A percentile compares a stretch with the other conserved stretches of the same genome.
phyloP scores from a whole-genome alignment of 92 coral and sea anemone genomes.

The Micromussa lordhowensis region DNA sequence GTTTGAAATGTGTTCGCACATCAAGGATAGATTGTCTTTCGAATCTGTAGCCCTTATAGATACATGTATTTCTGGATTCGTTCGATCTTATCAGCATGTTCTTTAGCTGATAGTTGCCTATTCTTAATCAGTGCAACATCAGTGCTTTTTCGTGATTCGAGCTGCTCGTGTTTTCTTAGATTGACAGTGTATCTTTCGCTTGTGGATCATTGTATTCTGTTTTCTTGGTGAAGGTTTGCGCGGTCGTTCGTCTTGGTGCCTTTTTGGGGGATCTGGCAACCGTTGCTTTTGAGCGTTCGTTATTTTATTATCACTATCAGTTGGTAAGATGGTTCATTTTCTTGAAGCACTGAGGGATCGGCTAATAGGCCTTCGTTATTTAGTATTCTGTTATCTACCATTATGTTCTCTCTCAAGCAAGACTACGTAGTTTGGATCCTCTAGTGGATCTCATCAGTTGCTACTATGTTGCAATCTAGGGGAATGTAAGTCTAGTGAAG shows the following conservation, averaged over 20 bases:
- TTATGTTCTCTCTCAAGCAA: background rate
- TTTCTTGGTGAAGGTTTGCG: background rate
- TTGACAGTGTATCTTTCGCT: background rate
- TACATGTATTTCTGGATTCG: too few species aligned
- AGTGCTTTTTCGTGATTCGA: too few species aligned
- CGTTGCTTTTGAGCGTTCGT: background rate
- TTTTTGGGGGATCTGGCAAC: background rate
- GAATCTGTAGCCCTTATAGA: too few species aligned
- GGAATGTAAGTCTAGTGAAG: too few species aligned
- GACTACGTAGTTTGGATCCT: slow-evolving; percentile 1
- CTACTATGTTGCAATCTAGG: too few species aligned
- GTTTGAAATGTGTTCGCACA: too few species aligned
- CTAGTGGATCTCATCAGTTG: too few species aligned
- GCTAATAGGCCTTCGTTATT: background rate
- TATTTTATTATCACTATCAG: background rate
- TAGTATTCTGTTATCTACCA: background rate
- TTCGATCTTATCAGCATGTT: too few species aligned
- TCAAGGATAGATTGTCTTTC: too few species aligned
- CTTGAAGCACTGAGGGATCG: background rate
- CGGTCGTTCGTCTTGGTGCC: slow-evolving; percentile 2
- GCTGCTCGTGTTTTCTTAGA: background rate
- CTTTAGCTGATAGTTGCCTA: too few species aligned
- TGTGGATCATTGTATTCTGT: background rate
- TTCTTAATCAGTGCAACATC: too few species aligned
- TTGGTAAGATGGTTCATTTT: background rate